Conservation (phyloP, 92 coral and sea anemone species). For the Nematostella vectensis region DNA sequence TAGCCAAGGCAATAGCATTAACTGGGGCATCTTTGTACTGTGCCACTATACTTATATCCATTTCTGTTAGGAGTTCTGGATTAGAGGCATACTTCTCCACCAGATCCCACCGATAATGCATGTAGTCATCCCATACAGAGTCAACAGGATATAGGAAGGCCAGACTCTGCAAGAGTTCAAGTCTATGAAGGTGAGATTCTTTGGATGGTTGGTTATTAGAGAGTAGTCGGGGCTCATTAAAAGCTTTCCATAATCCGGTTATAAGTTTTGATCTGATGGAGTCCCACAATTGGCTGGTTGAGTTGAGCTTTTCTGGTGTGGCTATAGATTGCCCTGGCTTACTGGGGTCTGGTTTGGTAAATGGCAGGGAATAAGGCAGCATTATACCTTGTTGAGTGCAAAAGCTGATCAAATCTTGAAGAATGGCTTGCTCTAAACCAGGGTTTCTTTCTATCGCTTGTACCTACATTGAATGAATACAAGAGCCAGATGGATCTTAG, state of each 20-base stretch:
- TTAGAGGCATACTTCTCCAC: slow-evolving; percentile 38
- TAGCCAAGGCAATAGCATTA: slow-evolving; percentile 47
- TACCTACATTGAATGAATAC: slow-evolving; percentile 18
- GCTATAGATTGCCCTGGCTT: slow-evolving; percentile 21
- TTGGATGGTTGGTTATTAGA: slow-evolving; percentile 12
- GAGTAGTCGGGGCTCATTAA: slow-evolving; percentile 35
- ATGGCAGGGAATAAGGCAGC: slow-evolving; percentile 36
- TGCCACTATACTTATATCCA: slow-evolving; percentile 32
- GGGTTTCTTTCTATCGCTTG: slow-evolving; percentile 84
- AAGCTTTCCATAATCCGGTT: slow-evolving; percentile 39
- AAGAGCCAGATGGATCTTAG: too few relatives aligned
- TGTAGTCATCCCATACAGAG: slow-evolving; percentile 52
- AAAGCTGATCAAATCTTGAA: slow-evolving; percentile 73
- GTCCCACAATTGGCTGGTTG: slow-evolving; percentile 59
- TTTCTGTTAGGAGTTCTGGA: slow-evolving; percentile 28
- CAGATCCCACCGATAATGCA: slow-evolving; percentile 42
- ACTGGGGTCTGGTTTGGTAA: slow-evolving; percentile 7
- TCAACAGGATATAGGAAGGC: slow-evolving; percentile 58
- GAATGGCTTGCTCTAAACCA: slow-evolving; percentile 68
- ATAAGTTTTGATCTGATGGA: slow-evolving; percentile 43
- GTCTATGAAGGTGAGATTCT: slow-evolving; percentile 19
- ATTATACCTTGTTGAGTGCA: slow-evolving; percentile 71
- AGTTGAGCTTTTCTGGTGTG: slow-evolving; percentile 22
- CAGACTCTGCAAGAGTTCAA: slow-evolving; percentile 41
- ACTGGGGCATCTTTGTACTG: slow-evolving; percentile 40